Percentiles rank a stretch among this genome's conserved stretches.
Evolutionary conservation across 2,888 invertebrate species (phyloP).

Genomic region (Drosophila trichaetosa): DNA sequence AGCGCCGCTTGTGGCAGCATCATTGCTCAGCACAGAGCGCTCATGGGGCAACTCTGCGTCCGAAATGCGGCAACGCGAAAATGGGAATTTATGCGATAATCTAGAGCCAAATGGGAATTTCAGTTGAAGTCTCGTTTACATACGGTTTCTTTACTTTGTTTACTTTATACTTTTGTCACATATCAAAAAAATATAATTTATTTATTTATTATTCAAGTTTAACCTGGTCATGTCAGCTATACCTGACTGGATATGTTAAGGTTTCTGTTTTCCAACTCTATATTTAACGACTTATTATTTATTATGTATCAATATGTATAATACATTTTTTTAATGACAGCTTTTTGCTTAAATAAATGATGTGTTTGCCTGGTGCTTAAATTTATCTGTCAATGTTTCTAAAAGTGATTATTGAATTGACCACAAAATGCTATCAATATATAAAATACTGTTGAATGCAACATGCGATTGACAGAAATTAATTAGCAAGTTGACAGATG

Average conservation of each 20-base stretch:
- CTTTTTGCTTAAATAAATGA: background rate
- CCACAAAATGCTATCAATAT: background rate
- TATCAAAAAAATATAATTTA: too few species aligned
- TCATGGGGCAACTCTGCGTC: background rate
- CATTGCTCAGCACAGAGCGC: background rate
- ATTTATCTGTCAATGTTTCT: background rate
- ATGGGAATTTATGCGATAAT: background rate
- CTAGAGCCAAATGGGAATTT: conserved; percentile 3
- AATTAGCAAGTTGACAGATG: background rate
- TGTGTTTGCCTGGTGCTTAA: background rate
- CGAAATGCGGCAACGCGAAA: conserved; percentile 1
- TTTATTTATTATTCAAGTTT: too few species aligned
- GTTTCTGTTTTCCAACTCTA: background rate
- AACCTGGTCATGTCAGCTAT: background rate
- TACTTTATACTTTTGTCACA: background rate
- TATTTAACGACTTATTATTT: background rate
- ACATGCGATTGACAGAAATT: background rate
- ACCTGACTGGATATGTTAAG: background rate
- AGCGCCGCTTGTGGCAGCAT: background rate
- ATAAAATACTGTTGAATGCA: background rate
- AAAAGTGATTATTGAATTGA: background rate
- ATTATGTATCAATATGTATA: background rate
- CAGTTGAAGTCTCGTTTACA: background rate
- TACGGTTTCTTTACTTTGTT: background rate
- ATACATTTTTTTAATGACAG: background rate